Conservation (phyloP, 2,113 vertebrate genomes). For the Arenaria interpres region DNA sequence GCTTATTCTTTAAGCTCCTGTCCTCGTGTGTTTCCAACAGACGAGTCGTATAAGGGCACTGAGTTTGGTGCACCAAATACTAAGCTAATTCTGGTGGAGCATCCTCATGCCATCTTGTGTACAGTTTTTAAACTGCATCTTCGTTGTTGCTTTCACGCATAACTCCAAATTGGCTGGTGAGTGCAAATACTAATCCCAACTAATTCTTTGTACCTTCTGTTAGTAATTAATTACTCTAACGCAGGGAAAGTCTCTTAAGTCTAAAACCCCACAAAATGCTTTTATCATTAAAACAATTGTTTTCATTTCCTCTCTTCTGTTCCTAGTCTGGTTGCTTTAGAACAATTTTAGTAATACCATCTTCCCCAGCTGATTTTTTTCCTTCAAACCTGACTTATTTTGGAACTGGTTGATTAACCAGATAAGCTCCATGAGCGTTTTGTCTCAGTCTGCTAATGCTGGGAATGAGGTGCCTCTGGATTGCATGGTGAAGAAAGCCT, state of each 20-base stretch:
- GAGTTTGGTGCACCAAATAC: constrained; percentile 43
- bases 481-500: background rate
- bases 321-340: background rate
- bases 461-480: background rate
- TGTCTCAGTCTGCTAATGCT: background rate
- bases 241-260: background rate
- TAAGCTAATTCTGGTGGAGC: constrained; percentile 63
- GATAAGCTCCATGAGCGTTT: background rate
- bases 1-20: constrained; percentile 68
- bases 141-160: background rate
- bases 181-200: constrained; percentile 2
- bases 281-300: background rate
- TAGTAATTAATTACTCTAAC: constrained; percentile 32
- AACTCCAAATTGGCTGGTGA: background rate
- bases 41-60: constrained; percentile 57
- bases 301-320: background rate
- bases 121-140: constrained; percentile 64
- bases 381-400: background rate
- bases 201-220: constrained; percentile 30
- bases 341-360: background rate
- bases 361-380: background rate
- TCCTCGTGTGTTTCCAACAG: constrained; percentile 22
- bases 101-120: constrained; percentile 74
- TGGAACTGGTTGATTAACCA: background rate
- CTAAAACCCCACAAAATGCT: background rate